Conservation (phyloP, 2,113 vertebrate genomes). For the Furnarius figulus region DNA sequence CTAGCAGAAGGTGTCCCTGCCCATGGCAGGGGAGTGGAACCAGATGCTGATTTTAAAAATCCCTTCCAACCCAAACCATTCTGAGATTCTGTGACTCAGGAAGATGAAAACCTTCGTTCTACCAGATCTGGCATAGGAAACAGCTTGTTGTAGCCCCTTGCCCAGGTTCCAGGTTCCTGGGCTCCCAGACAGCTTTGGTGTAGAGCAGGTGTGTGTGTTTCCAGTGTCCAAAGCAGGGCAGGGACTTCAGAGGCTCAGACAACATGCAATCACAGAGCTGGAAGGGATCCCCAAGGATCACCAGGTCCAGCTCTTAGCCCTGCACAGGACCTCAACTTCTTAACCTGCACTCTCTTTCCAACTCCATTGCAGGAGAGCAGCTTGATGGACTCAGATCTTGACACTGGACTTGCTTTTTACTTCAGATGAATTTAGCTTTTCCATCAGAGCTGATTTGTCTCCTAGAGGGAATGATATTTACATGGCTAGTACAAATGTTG, state of each 20-base stretch:
- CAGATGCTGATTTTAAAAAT: not conserved
- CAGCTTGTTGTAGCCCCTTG: not conserved
- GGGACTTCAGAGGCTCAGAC: not conserved
- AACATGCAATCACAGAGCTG: not conserved
- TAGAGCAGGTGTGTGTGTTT: not conserved
- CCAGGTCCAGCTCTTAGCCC: not conserved
- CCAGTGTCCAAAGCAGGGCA: not conserved
- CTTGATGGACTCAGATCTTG: not conserved
- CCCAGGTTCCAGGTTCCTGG: not conserved
- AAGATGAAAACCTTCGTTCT: not conserved
- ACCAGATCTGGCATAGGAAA: accelerated
- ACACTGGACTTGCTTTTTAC: not conserved
- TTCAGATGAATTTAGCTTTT: not conserved
- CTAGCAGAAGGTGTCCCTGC: not conserved
- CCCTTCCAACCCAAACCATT: not conserved
- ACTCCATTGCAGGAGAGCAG: not conserved
- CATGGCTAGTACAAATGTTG: not conserved
- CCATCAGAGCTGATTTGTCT: not conserved
- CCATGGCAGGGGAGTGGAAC: not conserved
- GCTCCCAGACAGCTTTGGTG: not conserved
- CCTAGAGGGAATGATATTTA: not conserved
- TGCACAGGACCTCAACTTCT: not conserved
- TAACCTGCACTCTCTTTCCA: not conserved
- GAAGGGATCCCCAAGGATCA: not conserved
- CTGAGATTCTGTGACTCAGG: not conserved